Percentiles rank a stretch among this genome's conserved stretches.
Conservation (phyloP, 2,113 vertebrate genomes). For the Otis tarda region DNA sequence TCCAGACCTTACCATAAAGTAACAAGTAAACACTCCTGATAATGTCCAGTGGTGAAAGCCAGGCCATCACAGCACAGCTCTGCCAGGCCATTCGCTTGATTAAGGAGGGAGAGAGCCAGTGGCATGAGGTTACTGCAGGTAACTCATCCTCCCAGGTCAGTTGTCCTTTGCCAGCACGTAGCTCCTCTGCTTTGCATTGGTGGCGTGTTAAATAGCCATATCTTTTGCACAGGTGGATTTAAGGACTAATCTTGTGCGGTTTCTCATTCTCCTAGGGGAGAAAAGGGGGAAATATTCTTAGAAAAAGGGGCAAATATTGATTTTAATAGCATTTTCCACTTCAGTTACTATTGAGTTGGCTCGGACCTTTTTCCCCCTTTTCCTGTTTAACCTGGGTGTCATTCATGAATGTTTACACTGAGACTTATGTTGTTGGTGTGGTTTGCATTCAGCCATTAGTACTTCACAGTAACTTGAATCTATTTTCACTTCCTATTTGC, state of each 20-base stretch:
- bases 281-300: too few species aligned
- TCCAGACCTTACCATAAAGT: background rate
- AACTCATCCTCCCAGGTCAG: background rate
- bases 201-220: background rate
- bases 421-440: background rate
- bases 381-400: background rate
- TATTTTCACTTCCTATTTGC: constrained; percentile 49
- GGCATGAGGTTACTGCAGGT: background rate
- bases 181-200: background rate
- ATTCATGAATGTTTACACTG: background rate
- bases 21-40: background rate
- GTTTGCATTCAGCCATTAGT: background rate
- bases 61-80: background rate
- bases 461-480: constrained; percentile 2
- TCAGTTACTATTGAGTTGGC: background rate
- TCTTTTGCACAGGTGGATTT: background rate
- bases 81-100: background rate
- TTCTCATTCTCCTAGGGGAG: background rate
- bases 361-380: background rate
- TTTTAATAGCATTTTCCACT: background rate
- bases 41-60: background rate
- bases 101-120: background rate
- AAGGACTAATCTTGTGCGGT: background rate
- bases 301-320: background rate
- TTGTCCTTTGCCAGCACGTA: background rate